Percentiles rank a stretch among this genome's conserved stretches.
Evolutionary conservation across 2,797 vertebrate genomes (phyloP).

Genomic region (Rallus crepitans): DNA sequence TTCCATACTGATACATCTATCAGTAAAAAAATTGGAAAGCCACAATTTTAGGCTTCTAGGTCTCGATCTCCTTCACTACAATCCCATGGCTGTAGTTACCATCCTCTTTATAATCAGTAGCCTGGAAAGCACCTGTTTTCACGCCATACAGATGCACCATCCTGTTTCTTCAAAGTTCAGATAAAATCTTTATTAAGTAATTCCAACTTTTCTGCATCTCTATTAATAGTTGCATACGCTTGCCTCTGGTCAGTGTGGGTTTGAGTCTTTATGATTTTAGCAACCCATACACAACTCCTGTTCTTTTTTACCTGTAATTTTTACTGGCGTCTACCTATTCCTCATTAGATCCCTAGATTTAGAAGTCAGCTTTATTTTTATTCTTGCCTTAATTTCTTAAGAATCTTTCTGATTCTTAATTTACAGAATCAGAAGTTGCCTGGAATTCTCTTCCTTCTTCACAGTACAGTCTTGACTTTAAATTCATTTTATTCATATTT

Average conservation of each 20-base stretch:
- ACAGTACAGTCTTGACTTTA: neutral
- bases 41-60: neutral
- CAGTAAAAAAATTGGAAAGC: neutral
- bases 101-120: neutral
- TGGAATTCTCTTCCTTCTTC: neutral
- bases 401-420: too few relatives aligned
- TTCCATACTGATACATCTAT: neutral
- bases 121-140: neutral
- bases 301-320: neutral
- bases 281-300: neutral
- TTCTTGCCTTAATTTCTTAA: neutral
- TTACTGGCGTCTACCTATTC: neutral
- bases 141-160: neutral
- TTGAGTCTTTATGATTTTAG: neutral
- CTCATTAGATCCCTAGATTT: neutral
- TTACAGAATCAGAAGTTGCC: neutral
- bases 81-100: neutral
- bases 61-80: neutral
- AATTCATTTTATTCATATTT: neutral
- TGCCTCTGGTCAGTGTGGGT: neutral
- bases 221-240: neutral
- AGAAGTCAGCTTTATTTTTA: neutral
- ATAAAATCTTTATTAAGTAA: neutral
- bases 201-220: neutral
- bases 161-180: neutral